A percentile compares a stretch with the other conserved stretches of the same genome.
These are phyloP conservation scores for Pedetes capensis DNA, from an alignment of 2,113 vertebrate species.

Conservation along the genomic window DNA sequence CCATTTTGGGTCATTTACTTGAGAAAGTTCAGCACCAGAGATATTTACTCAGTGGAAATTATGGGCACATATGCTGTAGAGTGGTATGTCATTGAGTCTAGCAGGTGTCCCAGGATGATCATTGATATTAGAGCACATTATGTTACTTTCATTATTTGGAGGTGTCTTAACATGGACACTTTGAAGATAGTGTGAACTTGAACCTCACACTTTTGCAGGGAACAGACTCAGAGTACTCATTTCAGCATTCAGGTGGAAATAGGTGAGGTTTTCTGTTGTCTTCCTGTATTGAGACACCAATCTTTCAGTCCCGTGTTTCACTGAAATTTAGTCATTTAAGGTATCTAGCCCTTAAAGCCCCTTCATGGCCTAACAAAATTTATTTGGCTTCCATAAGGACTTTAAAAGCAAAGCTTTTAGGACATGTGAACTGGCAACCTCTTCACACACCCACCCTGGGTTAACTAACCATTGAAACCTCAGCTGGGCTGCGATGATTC, in stretches of 20 bases:
- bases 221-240: background rate
- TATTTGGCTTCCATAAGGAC: background rate
- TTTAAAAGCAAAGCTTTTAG: background rate
- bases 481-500: too few relatives aligned
- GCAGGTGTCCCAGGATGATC: background rate
- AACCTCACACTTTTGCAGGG: background rate
- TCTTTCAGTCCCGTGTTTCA: background rate
- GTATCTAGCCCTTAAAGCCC: background rate
- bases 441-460: too few relatives aligned
- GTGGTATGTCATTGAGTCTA: background rate
- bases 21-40: background rate
- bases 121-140: background rate
- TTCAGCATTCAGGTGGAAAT: background rate
- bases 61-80: background rate
- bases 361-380: background rate
- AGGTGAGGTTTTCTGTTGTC: background rate
- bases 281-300: background rate
- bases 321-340: background rate
- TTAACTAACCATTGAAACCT: background rate
- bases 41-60: background rate
- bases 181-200: background rate
- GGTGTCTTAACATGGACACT: background rate
- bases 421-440: background rate
- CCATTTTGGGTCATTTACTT: background rate
- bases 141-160: background rate